A percentile compares a stretch with the other conserved stretches of the same genome.
These are phyloP conservation scores for Prunella himalayana DNA, from an alignment of 2,113 vertebrate genomes.

Conservation along the genomic window DNA sequence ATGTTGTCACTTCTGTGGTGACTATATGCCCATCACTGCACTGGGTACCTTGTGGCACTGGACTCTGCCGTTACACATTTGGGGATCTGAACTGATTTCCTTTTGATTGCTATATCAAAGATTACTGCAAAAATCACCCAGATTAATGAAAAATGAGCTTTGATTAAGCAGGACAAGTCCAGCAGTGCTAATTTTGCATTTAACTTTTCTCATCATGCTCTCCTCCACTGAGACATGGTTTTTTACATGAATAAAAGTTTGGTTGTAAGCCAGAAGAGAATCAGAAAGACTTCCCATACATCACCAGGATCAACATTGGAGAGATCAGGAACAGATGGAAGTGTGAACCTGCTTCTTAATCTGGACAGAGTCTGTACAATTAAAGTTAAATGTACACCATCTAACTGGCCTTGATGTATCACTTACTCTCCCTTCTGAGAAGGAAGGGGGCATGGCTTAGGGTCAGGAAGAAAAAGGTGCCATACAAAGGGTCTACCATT, in stretches of 20 bases:
- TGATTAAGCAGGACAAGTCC: background rate
- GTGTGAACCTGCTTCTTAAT: background rate
- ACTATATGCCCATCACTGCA: rapidly evolving
- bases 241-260: background rate
- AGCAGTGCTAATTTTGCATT: background rate
- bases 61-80: background rate
- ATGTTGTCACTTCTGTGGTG: background rate
- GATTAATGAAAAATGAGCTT: background rate
- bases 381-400: background rate
- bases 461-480: background rate
- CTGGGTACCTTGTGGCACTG: background rate
- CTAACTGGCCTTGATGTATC: background rate
- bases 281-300: background rate
- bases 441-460: background rate
- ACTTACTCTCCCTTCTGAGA: background rate
- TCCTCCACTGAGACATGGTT: background rate
- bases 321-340: background rate
- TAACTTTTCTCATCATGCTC: background rate
- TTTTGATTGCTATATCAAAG: background rate
- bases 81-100: background rate
- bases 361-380: background rate
- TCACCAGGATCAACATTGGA: background rate
- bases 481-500: background rate
- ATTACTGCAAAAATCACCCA: background rate
- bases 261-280: background rate